Evolutionary conservation across 2,797 vertebrate genomes (phyloP).

Genomic region (Xyrichtys novacula): DNA sequence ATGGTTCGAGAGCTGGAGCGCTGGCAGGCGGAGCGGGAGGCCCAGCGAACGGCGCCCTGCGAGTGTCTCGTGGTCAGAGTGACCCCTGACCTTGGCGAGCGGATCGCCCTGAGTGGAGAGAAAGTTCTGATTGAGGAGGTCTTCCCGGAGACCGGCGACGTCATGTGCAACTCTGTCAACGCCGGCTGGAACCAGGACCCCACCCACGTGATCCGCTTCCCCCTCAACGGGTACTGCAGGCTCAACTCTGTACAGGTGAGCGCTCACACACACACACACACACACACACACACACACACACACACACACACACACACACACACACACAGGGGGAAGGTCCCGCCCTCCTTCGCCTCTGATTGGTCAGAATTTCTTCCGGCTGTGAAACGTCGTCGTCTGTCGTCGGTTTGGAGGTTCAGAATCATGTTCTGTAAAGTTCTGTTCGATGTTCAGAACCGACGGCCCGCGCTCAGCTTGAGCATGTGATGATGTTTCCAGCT

Average conservation of each 20-base stretch:
- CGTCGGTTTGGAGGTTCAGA: too few relatives aligned
- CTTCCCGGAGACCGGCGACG: conserved; percentile 97
- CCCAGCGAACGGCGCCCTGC: conserved; percentile 91
- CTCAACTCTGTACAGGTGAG: conserved; percentile 99
- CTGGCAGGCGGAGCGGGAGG: conserved; percentile 97
- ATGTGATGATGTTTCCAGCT: too few relatives aligned
- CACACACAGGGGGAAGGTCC: too few relatives aligned
- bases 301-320: too few relatives aligned
- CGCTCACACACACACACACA: too few relatives aligned
- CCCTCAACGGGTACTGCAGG: conserved; percentile 97
- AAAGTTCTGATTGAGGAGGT: conserved; percentile 98
- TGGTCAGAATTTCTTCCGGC: too few relatives aligned
- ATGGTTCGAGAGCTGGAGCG: conserved; percentile 99
- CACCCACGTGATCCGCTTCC: conserved; percentile 98
- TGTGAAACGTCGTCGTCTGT: too few relatives aligned
- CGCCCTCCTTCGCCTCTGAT: too few relatives aligned
- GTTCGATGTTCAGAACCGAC: too few relatives aligned
- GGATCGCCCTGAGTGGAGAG: conserved; percentile 96
- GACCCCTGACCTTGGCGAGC: conserved; percentile 96
- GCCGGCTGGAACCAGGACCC: conserved; percentile 99
- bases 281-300: too few relatives aligned
- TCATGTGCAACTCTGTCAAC: conserved; percentile 99
- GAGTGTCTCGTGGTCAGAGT: conserved; percentile 98
- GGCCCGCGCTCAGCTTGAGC: too few relatives aligned
- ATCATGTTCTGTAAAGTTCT: too few relatives aligned